Percentiles rank a stretch among this genome's conserved stretches.
phyloP scores from a whole-genome alignment of 2,888 invertebrate species.

The Agrochola lychnidis region DNA sequence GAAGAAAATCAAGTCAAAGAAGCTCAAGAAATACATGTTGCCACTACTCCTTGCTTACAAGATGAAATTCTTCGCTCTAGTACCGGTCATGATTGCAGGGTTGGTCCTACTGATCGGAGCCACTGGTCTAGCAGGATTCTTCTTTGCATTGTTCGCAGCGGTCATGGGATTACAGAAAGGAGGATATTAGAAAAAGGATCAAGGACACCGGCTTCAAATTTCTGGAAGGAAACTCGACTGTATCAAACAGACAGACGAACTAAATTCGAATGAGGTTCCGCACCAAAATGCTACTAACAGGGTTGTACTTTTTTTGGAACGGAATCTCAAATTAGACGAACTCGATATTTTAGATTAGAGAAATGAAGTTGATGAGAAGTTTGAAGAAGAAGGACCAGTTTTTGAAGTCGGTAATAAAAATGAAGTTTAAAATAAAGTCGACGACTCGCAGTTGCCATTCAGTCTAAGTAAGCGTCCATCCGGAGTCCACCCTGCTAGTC shows the following conservation, averaged over 20 bases:
- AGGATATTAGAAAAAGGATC: slow-evolving; percentile 75
- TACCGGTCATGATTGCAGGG: slow-evolving; percentile 94
- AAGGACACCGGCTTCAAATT: slow-evolving; percentile 63
- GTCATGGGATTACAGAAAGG: slow-evolving; percentile 94
- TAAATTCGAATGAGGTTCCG: slow-evolving; percentile 42
- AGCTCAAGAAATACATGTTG: slow-evolving; percentile 93
- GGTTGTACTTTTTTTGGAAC: slow-evolving; percentile 46
- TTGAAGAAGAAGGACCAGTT: neutral
- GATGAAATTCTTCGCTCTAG: slow-evolving; percentile 94
- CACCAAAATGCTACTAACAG: slow-evolving; percentile 42
- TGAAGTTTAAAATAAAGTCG: slow-evolving; percentile 71
- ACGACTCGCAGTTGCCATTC: slow-evolving; percentile 73
- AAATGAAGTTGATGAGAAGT: neutral
- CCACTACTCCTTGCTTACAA: slow-evolving; percentile 95
- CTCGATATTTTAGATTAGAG: slow-evolving; percentile 7
- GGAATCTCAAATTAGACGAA: slow-evolving; percentile 29
- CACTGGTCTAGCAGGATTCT: slow-evolving; percentile 96
- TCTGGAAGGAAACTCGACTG: slow-evolving; percentile 41
- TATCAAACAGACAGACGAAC: slow-evolving; percentile 54
- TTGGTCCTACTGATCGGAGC: slow-evolving; percentile 94
- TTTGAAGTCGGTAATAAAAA: slow-evolving; percentile 54
- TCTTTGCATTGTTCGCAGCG: slow-evolving; percentile 96
- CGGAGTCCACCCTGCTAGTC: slow-evolving; percentile 58
- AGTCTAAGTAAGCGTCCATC: slow-evolving; percentile 61
- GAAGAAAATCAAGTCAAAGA: slow-evolving; percentile 87